phyloP scores from a whole-genome alignment of 1,140 invertebrate species.

The Andricus grossulariae region DNA sequence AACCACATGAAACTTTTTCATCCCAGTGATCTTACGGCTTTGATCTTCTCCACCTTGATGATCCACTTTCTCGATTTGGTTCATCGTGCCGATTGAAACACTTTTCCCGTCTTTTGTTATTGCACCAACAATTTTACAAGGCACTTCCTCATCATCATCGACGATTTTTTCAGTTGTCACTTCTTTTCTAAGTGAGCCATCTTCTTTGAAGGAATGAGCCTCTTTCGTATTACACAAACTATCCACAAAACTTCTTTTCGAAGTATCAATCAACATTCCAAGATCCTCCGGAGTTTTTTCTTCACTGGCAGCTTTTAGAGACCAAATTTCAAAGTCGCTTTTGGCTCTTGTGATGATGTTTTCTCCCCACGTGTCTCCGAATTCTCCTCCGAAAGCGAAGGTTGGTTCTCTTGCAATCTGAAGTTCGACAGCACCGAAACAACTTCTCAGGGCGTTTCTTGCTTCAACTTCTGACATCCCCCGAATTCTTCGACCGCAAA shows the following conservation, averaged over 20 bases:
- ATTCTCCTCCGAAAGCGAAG: slow-evolving; percentile 49
- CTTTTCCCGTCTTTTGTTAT: slow-evolving; percentile 55
- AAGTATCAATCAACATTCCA: neutral
- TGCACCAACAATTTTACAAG: slow-evolving; percentile 52
- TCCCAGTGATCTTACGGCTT: slow-evolving; percentile 65
- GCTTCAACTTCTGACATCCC: slow-evolving; percentile 80
- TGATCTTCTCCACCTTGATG: slow-evolving; percentile 23
- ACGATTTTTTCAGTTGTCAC: neutral
- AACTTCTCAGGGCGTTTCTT: slow-evolving; percentile 76
- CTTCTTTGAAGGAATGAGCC: neutral
- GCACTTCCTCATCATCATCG: slow-evolving; percentile 15
- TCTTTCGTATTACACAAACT: neutral
- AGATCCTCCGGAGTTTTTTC: neutral
- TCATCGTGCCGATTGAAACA: slow-evolving; percentile 44
- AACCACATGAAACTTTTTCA: slow-evolving; percentile 71
- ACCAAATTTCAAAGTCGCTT: slow-evolving; percentile 67
- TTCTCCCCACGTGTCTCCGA: slow-evolving; percentile 60
- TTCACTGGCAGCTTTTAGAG: slow-evolving; percentile 39
- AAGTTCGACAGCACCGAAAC: slow-evolving; percentile 62
- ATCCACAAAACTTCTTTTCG: neutral
- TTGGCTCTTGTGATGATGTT: slow-evolving; percentile 51
- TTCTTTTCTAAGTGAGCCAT: neutral
- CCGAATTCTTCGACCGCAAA: slow-evolving; percentile 80
- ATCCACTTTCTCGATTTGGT: slow-evolving; percentile 32
- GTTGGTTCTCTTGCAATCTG: slow-evolving; percentile 57